A percentile compares a stretch with the other conserved stretches of the same genome.
These are phyloP conservation scores for Mastacembelus armatus DNA, from an alignment of 2,797 vertebrate genomes.

Conservation along the genomic window DNA sequence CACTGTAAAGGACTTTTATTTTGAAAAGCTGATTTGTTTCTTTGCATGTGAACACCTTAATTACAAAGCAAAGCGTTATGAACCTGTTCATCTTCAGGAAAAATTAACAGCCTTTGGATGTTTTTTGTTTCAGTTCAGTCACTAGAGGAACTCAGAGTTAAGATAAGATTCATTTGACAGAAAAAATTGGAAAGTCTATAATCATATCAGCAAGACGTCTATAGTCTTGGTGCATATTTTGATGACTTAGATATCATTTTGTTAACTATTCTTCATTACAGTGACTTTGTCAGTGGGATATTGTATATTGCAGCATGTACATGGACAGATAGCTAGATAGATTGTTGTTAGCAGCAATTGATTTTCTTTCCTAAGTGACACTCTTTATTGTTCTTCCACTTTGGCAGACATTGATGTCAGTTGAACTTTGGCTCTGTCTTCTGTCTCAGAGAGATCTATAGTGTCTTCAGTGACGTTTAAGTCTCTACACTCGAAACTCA, in stretches of 20 bases:
- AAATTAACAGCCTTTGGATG: neutral
- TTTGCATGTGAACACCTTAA: neutral
- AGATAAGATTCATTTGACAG: neutral
- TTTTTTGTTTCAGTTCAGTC: neutral
- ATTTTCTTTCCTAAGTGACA: neutral
- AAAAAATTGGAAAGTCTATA: neutral
- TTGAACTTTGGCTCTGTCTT: neutral
- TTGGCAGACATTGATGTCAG: constrained; percentile 4
- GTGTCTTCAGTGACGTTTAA: neutral
- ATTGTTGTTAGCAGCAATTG: neutral
- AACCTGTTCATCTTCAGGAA: neutral
- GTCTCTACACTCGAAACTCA: neutral
- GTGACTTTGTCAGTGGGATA: too few relatives aligned
- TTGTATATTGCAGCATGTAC: neutral
- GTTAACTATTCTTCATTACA: too few relatives aligned
- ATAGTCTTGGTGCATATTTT: neutral
- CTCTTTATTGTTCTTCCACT: constrained; percentile 6
- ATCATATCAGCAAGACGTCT: neutral
- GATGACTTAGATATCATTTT: neutral
- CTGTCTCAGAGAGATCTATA: neutral
- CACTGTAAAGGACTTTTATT: constrained; percentile 3
- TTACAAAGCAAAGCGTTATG: neutral
- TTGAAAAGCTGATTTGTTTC: neutral
- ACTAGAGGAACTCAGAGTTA: neutral
- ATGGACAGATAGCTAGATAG: too few relatives aligned